Conservation (phyloP, 2,888 invertebrate genomes). For the Himalopsyche kuldschensis region DNA sequence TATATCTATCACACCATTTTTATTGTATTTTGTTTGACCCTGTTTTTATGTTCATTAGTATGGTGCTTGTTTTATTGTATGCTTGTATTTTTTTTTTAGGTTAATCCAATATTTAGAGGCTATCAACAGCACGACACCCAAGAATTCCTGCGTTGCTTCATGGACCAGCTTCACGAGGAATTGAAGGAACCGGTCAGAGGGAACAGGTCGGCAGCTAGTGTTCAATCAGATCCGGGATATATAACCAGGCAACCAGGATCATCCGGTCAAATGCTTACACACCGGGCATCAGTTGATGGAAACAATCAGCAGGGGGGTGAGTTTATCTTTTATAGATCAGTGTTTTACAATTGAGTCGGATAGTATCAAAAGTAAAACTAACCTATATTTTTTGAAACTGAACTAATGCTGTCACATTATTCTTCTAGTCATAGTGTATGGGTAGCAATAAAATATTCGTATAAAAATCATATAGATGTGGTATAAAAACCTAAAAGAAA, state of each 20-base stretch:
- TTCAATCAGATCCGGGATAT: background rate
- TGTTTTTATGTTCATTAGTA: too few species aligned
- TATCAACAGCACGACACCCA: slow-evolving; percentile 98
- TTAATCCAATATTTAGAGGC: slow-evolving; percentile 93
- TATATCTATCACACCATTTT: too few species aligned
- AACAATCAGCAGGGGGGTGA: background rate
- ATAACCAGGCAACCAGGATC: background rate
- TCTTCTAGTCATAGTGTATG: too few species aligned
- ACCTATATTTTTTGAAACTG: too few species aligned
- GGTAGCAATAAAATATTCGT: too few species aligned
- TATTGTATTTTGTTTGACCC: too few species aligned
- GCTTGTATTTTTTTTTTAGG: slow-evolving; percentile 46
- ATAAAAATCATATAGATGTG: too few species aligned
- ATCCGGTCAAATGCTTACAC: background rate
- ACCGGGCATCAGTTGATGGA: background rate
- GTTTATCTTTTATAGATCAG: background rate
- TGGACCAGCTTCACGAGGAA: slow-evolving; percentile 97
- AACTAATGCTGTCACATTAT: too few species aligned
- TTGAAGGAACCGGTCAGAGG: slow-evolving; percentile 70
- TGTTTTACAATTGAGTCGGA: too few species aligned
- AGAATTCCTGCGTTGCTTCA: slow-evolving; percentile 96
- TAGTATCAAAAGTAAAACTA: too few species aligned
- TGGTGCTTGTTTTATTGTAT: too few species aligned
- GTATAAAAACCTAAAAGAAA: too few species aligned
- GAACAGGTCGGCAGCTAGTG: background rate